A percentile compares a stretch with the other conserved stretches of the same genome.
Conservation (phyloP, 2,888 invertebrate species). For the Oasisia sp. region DNA sequence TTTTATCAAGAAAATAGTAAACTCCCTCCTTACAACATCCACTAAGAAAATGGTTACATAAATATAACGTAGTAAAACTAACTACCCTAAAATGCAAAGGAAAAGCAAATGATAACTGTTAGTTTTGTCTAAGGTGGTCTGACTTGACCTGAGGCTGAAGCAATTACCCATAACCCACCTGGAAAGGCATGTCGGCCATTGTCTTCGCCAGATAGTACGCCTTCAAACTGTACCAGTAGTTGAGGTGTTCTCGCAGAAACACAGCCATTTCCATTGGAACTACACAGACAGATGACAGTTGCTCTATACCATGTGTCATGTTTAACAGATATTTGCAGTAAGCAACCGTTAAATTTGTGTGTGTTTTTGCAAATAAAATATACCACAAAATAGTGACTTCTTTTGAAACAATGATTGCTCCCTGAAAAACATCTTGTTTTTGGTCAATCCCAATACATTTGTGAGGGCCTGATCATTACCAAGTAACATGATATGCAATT, state of each 20-base stretch:
- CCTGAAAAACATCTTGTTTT: too few relatives aligned
- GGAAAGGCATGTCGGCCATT: conserved; percentile 83
- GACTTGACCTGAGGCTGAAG: neutral
- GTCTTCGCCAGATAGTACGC: conserved; percentile 85
- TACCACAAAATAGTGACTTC: neutral
- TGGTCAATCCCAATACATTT: too few relatives aligned
- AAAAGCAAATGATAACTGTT: too few relatives aligned
- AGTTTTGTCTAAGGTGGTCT: neutral
- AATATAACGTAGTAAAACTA: too few relatives aligned
- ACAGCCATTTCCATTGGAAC: conserved; percentile 87
- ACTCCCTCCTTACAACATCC: too few relatives aligned
- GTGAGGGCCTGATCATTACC: too few relatives aligned
- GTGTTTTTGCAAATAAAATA: neutral
- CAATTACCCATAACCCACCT: conserved; percentile 70
- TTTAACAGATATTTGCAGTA: neutral
- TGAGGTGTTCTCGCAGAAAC: conserved; percentile 84
- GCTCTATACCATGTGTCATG: neutral
- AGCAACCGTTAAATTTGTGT: neutral
- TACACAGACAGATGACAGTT: conserved; percentile 67
- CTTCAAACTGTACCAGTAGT: conserved; percentile 88
- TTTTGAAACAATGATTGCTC: neutral
- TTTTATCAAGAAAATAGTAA: too few relatives aligned
- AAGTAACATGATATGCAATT: too few relatives aligned
- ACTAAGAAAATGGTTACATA: too few relatives aligned
- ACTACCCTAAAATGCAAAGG: too few relatives aligned